These are phyloP conservation scores for Panulirus ornatus DNA, from an alignment of 1,140 invertebrate species.

Conservation along the genomic window DNA sequence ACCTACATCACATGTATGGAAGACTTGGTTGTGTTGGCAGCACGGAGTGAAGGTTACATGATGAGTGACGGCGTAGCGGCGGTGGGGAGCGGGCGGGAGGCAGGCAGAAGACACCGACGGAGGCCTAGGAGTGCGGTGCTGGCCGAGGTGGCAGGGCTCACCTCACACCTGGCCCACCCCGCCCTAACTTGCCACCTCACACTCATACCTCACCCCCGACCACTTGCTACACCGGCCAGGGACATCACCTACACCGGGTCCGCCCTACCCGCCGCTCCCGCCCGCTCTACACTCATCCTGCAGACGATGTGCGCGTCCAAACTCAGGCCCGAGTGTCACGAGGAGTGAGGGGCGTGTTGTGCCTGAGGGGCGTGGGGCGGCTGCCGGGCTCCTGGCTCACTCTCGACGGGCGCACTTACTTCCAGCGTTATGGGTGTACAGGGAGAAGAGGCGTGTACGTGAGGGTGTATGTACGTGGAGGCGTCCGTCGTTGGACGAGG, in stretches of 20 bases:
- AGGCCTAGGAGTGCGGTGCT: neutral
- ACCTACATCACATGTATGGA: conserved; percentile 27
- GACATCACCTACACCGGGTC: neutral
- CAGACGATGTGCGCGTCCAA: no score
- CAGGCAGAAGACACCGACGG: neutral
- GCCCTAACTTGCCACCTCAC: conserved; percentile 7
- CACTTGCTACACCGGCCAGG: neutral
- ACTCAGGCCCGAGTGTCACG: no score
- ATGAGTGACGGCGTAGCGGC: neutral
- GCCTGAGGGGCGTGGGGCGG: no score
- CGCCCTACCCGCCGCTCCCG: neutral
- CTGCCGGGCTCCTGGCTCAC: no score
- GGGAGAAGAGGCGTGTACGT: neutral
- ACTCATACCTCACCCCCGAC: conserved; percentile 14
- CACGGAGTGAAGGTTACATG: neutral
- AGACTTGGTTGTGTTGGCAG: conserved; percentile 32
- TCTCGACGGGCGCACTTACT: no score
- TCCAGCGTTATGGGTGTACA: no score
- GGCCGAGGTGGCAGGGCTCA: neutral
- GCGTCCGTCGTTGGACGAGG: conserved; percentile 77
- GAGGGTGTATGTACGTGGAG: conserved; percentile 73
- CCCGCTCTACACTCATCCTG: neutral
- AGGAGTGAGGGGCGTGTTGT: no score
- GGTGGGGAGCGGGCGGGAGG: neutral
- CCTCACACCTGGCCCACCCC: conserved; percentile 28